Conservation (phyloP, 2,888 invertebrate genomes). For the Chrysodeixis includens region DNA sequence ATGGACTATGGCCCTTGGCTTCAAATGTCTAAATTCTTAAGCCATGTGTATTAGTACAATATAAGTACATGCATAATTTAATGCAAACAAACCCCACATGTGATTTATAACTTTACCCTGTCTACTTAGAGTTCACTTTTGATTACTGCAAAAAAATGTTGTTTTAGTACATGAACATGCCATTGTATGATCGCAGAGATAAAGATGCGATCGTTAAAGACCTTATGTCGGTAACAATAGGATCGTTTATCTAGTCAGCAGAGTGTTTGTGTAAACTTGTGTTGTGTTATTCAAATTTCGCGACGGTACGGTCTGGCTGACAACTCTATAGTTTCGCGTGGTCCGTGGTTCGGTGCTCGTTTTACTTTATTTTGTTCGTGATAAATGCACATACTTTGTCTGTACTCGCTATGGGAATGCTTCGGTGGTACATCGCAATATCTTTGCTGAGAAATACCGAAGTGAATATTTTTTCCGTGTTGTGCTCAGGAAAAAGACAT, state of each 20-base stretch:
- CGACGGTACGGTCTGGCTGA: slow-evolving; percentile 43
- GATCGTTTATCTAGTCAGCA: slow-evolving; percentile 30
- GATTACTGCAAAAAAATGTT: slow-evolving; percentile 19
- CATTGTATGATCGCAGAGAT: slow-evolving; percentile 33
- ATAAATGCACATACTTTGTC: slow-evolving; percentile 55
- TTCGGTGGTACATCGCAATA: slow-evolving; percentile 49
- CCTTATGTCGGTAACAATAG: slow-evolving; percentile 26
- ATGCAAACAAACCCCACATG: slow-evolving; percentile 15
- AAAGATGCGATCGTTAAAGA: slow-evolving; percentile 21
- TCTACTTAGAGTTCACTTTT: slow-evolving; percentile 21
- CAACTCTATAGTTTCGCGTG: slow-evolving; percentile 55
- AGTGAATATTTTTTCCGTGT: slow-evolving; percentile 42
- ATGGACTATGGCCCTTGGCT: slow-evolving; percentile 27
- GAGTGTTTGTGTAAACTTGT: slow-evolving; percentile 21
- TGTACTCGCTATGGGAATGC: slow-evolving; percentile 45
- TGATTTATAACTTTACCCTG: slow-evolving; percentile 14
- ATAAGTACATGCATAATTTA: slow-evolving; percentile 16
- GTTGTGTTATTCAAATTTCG: slow-evolving; percentile 56
- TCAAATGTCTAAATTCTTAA: slow-evolving; percentile 30
- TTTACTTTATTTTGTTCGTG: slow-evolving; percentile 55
- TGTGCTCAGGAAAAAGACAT: slow-evolving; percentile 21
- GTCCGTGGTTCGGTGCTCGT: slow-evolving; percentile 15
- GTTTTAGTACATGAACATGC: slow-evolving; percentile 35
- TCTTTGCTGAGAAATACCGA: slow-evolving; percentile 43
- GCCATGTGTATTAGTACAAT: slow-evolving; percentile 9